Evolutionary conservation across 2,888 invertebrate genomes (phyloP), one percentile per base, ranked within the genome.

Genomic region (Parelbella ahira): DNA sequence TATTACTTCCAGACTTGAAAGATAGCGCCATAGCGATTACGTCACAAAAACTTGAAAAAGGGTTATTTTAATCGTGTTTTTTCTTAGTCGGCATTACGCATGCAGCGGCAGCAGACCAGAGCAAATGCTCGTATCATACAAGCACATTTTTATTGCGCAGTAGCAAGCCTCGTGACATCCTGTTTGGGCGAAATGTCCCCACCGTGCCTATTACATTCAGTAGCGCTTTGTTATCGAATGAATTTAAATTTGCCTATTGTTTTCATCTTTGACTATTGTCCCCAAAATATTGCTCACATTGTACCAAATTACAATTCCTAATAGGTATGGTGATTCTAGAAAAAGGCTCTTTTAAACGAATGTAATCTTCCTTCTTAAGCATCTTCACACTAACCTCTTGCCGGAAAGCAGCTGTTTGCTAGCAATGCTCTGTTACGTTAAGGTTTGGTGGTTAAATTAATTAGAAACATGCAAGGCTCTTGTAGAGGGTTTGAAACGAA

Each of bases 221-320:
- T 70, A 72, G 78, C 76, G 58, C 20, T 25, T 25, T 70, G 67
- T 63, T 63, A 65, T 69, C 67, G 68, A 77, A 82, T 81, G 80
- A 81, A 82, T 76, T 78, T 77, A 79, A 78, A 83, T 80, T 76
- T 59, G 60, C 56, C 73, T 66, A 74, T 81, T 82, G 77, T 80
- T 64, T 67, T 50, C 53, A 61, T 68, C 61, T 29, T 60, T 59
- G 50, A 45, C 50, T 28, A 43, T 45, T 44, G 49, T 49, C 44
- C n/a, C n/a, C n/a, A n/a, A n/a, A n/a, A n/a, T n/a, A n/a, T n/a
- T n/a, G n/a, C n/a, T n/a, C n/a, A n/a, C n/a, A n/a, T n/a, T n/a
- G n/a, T n/a, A n/a, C n/a, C n/a, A n/a, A n/a, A n/a, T n/a, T n/a
- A n/a, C n/a, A n/a, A n/a, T n/a, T n/a, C n/a, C n/a, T n/a, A n/a